Percentiles rank a stretch among this genome's conserved stretches.
These are phyloP conservation scores for Penelope pileata DNA, from an alignment of 2,113 vertebrate species.

Conservation along the genomic window DNA sequence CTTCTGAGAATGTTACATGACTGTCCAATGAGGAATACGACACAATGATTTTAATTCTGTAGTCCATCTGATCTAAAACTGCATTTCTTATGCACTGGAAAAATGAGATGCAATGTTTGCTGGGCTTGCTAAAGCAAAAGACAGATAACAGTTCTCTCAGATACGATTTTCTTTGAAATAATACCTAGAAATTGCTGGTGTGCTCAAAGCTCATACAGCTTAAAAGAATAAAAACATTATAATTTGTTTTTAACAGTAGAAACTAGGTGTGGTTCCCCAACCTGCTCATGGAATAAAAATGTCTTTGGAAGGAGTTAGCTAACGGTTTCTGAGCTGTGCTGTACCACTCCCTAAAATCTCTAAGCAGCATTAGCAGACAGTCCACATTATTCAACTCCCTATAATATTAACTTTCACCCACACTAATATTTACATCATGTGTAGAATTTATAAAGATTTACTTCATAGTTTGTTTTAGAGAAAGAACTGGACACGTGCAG, in stretches of 20 bases:
- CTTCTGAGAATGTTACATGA: background rate
- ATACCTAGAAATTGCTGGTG: background rate
- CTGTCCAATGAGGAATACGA: background rate
- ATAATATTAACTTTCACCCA: background rate
- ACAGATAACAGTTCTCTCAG: background rate
- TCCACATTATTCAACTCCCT: background rate
- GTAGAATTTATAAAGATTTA: background rate
- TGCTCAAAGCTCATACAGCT: background rate
- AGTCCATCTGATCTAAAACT: background rate
- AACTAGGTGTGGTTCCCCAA: background rate
- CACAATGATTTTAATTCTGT: background rate
- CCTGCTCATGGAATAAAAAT: slow-evolving; percentile 15
- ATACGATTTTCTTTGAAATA: background rate
- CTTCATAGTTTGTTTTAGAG: background rate
- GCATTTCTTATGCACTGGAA: background rate
- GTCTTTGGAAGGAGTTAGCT: slow-evolving; percentile 13
- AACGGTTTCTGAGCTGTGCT: slow-evolving; percentile 2
- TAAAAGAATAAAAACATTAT: background rate
- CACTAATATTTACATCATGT: background rate
- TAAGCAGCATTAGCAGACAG: background rate
- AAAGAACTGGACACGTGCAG: background rate
- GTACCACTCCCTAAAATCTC: slow-evolving; percentile 1
- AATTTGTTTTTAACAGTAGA: background rate
- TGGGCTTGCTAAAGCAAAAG: background rate
- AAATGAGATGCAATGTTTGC: background rate